Evolutionary conservation across 2,113 vertebrate genomes (phyloP), one percentile per base, ranked within the genome.

Genomic region (Lophochroa leadbeateri): DNA sequence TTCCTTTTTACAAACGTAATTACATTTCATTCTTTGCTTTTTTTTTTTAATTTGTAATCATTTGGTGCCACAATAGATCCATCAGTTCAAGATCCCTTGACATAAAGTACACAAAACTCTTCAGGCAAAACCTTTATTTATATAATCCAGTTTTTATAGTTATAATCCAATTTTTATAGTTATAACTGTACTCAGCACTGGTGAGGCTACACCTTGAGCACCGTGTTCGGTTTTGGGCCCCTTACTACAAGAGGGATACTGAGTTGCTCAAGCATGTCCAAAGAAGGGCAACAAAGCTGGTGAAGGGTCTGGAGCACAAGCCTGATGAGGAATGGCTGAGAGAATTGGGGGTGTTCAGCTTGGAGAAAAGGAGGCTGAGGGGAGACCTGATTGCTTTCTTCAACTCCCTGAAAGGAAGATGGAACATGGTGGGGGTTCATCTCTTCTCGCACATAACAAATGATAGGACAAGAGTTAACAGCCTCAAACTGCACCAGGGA

Each of bases 351-450:
- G 1, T 31, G 11, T 74, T 68, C 7, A 24, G 3, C 1, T 24
- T 50, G 29, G n/a, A 64, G 41, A 46, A 83, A 17, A 53, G 27
- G 14, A 84, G 21, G 12, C 16, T 70, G 10, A 11, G 9, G 4
- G 11, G 19, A 7, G 2, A 31, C 17, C 2, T 60, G 3, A 8
- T 13, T 2, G 4, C 18, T 41, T 28, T 46, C 21, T 64, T 4
- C 13, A 79, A 0, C 2, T 3, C 3, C 25, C 18, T 46, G 64
- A 41, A 2, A 61, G 19, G 31, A 68, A 7, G 10, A 1, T 50
- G 17, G 20, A 46, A 25, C 3, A 7, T 35, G 47, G 9, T 18
- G 17, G 23, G 4, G 5, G 1, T 41, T 0, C 0, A 5, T 17
- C 28, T 63, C 44, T 55, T 60, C 37, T 53, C 6, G 12, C 16